These are phyloP conservation scores for Hirtodrosophila duncani DNA, from an alignment of 2,888 invertebrate genomes.

Conservation along the genomic window DNA sequence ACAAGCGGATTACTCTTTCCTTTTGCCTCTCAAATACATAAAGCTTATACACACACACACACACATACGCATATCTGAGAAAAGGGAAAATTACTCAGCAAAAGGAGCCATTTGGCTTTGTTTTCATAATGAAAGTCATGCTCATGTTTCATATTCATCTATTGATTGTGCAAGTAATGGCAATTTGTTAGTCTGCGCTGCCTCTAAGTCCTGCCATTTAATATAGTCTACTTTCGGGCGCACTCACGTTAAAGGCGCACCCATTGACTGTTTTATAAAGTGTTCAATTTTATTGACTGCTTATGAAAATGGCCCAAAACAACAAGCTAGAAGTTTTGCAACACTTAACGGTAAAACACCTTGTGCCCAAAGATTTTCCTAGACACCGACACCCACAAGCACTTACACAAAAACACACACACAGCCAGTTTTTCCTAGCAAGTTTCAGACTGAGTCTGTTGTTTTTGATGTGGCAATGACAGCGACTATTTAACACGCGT, in stretches of 20 bases:
- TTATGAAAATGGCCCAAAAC: no score
- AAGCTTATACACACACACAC: slow-evolving; percentile 1
- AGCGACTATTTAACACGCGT: slow-evolving; percentile 69
- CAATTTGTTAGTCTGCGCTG: slow-evolving; percentile 48
- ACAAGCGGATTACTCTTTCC: slow-evolving; percentile 27
- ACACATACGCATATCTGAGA: slow-evolving; percentile 4
- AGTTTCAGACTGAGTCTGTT: slow-evolving; percentile 30
- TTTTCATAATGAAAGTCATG: slow-evolving; percentile 40
- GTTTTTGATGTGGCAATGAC: slow-evolving; percentile 48
- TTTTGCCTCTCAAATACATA: not conserved
- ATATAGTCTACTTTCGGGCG: slow-evolving; percentile 39
- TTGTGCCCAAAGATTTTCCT: slow-evolving; percentile 30
- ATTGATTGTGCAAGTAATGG: slow-evolving; percentile 38
- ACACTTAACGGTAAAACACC: no score
- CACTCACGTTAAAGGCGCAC: no score
- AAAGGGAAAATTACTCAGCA: slow-evolving; percentile 23
- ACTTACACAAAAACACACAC: slow-evolving; percentile 8
- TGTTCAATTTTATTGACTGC: no score
- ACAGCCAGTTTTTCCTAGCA: not conserved
- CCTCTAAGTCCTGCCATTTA: slow-evolving; percentile 19
- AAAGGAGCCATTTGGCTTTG: slow-evolving; percentile 7
- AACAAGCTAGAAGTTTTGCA: no score
- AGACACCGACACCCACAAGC: slow-evolving; percentile 3
- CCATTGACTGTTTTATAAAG: no score
- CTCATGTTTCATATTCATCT: slow-evolving; percentile 33